phyloP scores from a whole-genome alignment of 2,797 vertebrate genomes.

The Catamblyrhynchus diadema region DNA sequence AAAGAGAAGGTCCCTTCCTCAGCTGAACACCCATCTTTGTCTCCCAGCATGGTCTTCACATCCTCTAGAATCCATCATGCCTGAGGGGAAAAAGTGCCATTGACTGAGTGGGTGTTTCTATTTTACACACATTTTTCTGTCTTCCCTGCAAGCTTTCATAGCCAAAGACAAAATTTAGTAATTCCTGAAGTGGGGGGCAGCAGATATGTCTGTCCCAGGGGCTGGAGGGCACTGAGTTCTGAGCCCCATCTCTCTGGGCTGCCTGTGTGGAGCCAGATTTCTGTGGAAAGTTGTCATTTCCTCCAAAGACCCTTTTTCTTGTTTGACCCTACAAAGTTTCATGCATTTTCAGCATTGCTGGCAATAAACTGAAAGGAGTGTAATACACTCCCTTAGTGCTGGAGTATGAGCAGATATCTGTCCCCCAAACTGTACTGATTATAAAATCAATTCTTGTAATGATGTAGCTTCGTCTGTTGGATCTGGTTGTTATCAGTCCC shows the following conservation, averaged over 20 bases:
- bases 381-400: not conserved
- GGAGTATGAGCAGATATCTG: not conserved
- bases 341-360: not conserved
- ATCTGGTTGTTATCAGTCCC: not conserved
- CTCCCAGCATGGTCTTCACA: not conserved
- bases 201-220: not conserved
- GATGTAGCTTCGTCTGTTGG: not conserved
- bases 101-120: not conserved
- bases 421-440: constrained; percentile 14
- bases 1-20: not conserved
- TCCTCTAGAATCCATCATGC: not conserved
- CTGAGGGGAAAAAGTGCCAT: not conserved
- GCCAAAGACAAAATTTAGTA: not conserved
- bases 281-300: not conserved
- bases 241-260: not conserved
- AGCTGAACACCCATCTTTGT: not conserved
- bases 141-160: not conserved
- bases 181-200: accelerated
- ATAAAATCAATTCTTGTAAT: constrained; percentile 44
- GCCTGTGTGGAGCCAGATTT: not conserved
- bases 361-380: not conserved
- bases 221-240: not conserved
- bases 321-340: not conserved
- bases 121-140: not conserved
- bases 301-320: not conserved